Percentiles rank a stretch among this genome's conserved stretches.
These are phyloP conservation scores for Pandion haliaetus DNA, from an alignment of 2,113 vertebrate species.

Conservation along the genomic window DNA sequence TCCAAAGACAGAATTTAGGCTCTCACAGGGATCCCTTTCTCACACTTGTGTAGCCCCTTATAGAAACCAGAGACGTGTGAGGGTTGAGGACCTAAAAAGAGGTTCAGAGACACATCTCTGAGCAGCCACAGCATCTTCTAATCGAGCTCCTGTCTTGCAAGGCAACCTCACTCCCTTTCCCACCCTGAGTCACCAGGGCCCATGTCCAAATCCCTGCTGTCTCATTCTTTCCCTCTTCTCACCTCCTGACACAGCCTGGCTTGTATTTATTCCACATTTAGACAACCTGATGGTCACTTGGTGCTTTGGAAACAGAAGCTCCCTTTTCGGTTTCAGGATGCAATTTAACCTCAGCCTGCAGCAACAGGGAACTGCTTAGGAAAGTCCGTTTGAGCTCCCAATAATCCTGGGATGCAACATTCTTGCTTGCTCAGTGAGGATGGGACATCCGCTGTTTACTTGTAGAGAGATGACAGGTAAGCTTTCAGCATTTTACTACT, in stretches of 20 bases:
- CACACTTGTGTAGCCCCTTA: neutral
- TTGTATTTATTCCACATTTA: neutral
- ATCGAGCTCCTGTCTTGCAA: neutral
- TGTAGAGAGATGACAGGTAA: neutral
- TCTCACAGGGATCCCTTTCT: neutral
- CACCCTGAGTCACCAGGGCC: neutral
- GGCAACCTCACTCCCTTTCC: neutral
- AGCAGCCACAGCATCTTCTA: neutral
- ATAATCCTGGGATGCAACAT: neutral
- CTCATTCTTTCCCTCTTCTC: neutral
- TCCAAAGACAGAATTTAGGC: neutral
- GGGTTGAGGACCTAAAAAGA: neutral
- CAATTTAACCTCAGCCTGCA: neutral
- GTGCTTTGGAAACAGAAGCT: neutral
- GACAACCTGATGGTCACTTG: neutral
- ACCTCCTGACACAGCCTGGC: neutral
- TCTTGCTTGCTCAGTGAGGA: neutral
- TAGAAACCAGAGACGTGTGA: neutral
- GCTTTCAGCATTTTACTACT: neutral
- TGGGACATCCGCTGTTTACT: neutral
- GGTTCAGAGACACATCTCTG: neutral
- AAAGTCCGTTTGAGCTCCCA: neutral
- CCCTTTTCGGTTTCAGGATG: neutral
- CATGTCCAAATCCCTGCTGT: neutral
- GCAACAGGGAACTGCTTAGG: neutral